Percentiles rank a stretch among this genome's conserved stretches.
Evolutionary conservation across 2,113 vertebrate species (phyloP).

Genomic region (Sphyrna mokarran): DNA sequence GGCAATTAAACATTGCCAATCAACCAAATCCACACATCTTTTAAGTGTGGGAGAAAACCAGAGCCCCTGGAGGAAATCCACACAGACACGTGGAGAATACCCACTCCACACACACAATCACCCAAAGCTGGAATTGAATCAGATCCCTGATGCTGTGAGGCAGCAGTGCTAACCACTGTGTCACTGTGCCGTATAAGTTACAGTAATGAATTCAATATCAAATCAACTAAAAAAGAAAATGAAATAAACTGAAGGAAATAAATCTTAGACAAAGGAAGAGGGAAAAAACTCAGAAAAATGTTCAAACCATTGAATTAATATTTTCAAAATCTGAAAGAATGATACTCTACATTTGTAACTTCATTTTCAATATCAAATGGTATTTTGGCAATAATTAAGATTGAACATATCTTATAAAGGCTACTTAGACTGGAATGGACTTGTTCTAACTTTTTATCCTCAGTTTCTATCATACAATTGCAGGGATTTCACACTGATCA

Average conservation of each 20-base stretch:
- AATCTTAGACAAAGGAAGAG: not conserved
- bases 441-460: not conserved
- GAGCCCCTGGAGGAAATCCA: too few relatives aligned
- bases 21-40: too few relatives aligned
- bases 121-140: too few relatives aligned
- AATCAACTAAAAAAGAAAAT: not conserved
- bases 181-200: not conserved
- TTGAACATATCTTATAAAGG: not conserved
- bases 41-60: too few relatives aligned
- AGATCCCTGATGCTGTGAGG: too few relatives aligned
- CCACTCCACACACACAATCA: too few relatives aligned
- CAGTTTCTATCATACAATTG: not conserved
- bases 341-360: not conserved
- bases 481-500: not conserved
- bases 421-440: not conserved
- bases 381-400: not conserved
- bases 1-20: too few relatives aligned
- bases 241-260: not conserved
- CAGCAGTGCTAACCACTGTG: too few relatives aligned
- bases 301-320: not conserved
- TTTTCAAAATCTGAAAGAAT: not conserved
- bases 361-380: not conserved
- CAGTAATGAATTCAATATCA: not conserved
- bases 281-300: not conserved
- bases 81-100: too few relatives aligned